Evolutionary conservation across 2,888 invertebrate species (phyloP).

Genomic region (Heliconius erato): DNA sequence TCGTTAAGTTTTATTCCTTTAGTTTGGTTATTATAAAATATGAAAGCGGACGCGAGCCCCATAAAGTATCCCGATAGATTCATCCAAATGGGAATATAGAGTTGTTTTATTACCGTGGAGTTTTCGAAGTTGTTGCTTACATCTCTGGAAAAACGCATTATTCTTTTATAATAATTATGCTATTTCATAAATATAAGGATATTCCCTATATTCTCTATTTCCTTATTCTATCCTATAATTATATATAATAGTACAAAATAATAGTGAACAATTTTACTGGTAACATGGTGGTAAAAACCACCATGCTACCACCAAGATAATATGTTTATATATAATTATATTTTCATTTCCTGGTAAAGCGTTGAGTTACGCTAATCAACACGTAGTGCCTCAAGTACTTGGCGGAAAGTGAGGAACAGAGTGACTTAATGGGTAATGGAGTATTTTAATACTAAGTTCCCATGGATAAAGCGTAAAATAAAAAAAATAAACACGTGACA

Average conservation of each 20-base stretch:
- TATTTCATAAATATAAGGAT: background rate
- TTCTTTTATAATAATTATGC: background rate
- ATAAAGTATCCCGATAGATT: constrained; percentile 73
- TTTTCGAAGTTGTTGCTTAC: constrained; percentile 71
- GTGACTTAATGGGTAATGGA: too few relatives aligned
- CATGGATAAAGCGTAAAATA: background rate
- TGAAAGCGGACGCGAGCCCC: constrained; percentile 71
- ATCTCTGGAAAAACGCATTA: constrained; percentile 56
- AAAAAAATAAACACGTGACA: too few relatives aligned
- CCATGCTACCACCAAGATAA: too few relatives aligned
- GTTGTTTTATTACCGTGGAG: constrained; percentile 61
- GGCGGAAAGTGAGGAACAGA: too few relatives aligned
- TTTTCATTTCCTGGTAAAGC: background rate
- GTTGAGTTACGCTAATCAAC: background rate
- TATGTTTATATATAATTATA: too few relatives aligned
- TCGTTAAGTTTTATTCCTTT: constrained; percentile 68
- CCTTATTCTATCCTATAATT: too few relatives aligned
- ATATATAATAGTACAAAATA: too few relatives aligned
- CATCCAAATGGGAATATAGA: constrained; percentile 77
- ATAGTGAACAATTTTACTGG: too few relatives aligned
- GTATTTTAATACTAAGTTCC: background rate
- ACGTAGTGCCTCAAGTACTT: too few relatives aligned
- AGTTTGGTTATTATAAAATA: constrained; percentile 64
- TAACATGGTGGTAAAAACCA: too few relatives aligned
- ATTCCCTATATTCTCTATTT: too few relatives aligned